These are phyloP conservation scores for Cassiopea xamachana DNA, from an alignment of 30 jellyfish, hydroid and myxozoan genomes.

Conservation along the genomic window DNA sequence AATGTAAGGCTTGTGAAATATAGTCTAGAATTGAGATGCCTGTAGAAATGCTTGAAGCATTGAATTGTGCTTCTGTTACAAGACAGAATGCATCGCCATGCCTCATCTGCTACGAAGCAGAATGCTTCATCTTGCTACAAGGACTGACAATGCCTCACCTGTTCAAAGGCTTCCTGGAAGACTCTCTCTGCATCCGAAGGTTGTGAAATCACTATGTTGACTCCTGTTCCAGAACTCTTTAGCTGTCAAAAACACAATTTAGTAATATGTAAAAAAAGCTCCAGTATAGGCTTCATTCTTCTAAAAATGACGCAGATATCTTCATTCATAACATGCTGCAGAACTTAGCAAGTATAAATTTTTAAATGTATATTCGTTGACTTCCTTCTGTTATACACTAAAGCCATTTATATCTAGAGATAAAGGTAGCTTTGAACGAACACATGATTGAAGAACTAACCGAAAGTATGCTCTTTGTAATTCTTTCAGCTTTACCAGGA, in stretches of 20 bases:
- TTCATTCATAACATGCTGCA: no score
- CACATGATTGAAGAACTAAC: slow-evolving; percentile 1
- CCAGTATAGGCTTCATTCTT: no score
- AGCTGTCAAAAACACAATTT: slow-evolving; percentile 16
- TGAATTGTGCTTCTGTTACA: no score
- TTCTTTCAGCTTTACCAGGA: slow-evolving; percentile 61
- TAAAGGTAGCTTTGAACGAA: background rate
- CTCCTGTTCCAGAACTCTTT: slow-evolving; percentile 88
- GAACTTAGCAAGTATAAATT: no score
- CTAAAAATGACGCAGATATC: no score
- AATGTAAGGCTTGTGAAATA: no score
- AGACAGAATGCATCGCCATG: no score
- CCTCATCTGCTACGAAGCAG: no score
- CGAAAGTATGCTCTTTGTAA: slow-evolving; percentile 38
- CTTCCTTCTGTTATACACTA: background rate
- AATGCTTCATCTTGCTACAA: no score
- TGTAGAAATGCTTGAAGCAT: no score
- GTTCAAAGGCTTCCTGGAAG: slow-evolving; percentile 95
- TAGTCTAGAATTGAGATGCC: no score
- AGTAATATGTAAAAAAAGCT: no score
- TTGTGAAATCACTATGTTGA: slow-evolving; percentile 79
- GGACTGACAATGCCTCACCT: slow-evolving; percentile 37
- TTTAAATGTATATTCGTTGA: background rate
- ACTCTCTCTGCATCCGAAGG: slow-evolving; percentile 77
- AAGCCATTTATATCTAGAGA: background rate